Base-by-base conservation (phyloP, 2,113 vertebrate genomes). In the Edolisoma coerulescens region DNA sequence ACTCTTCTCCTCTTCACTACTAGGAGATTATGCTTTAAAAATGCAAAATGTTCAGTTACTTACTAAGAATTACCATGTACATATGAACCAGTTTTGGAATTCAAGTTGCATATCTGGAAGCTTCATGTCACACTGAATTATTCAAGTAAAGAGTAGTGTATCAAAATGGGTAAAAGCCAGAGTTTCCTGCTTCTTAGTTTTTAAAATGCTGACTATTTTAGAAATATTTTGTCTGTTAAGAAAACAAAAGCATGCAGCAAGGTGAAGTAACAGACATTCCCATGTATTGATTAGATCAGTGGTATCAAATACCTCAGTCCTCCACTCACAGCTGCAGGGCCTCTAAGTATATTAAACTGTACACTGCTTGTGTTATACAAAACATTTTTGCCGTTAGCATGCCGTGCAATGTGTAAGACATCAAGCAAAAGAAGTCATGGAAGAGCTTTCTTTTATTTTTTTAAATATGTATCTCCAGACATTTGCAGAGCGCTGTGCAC, bases 91-190 rank as follows among this genome's bases (percentile, higher is more conserved):
- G 59, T 71, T 94, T 83, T 60, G n/a, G 60, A 93, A 89, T 84
- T 91, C 53, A 74, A 74, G 37, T 60, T 85, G 33, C 9, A 2
- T 85, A 60, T 93, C 59, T 92, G 54, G 42, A 76, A 92, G 54
- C 28, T 75, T 60, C 64, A n/a, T 42, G 32, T 81, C 77, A 60
- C 32, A 41, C 41, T 91, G 87, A 95, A 95, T 96, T 86, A 95
- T 82, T 88, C 64, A 96, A 84, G 32, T 61, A 52, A 83, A 60
- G 32, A 86, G 7, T 60, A 41, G 27, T 21, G 27, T 64, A 75
- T 77, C 64, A 52, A 96, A 86, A 67, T 74, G 8, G 12, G 13
- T 27, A 86, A 86, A 75, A 77, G 65, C 8, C 41, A 77, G 33
- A 44, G 16, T 77, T 21, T 19, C 12, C 18, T 84, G 50, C 22